Percentiles rank a stretch among this genome's conserved stretches.
Evolutionary conservation across 2,888 invertebrate genomes (phyloP).

Genomic region (Meghimatium bilineatum): DNA sequence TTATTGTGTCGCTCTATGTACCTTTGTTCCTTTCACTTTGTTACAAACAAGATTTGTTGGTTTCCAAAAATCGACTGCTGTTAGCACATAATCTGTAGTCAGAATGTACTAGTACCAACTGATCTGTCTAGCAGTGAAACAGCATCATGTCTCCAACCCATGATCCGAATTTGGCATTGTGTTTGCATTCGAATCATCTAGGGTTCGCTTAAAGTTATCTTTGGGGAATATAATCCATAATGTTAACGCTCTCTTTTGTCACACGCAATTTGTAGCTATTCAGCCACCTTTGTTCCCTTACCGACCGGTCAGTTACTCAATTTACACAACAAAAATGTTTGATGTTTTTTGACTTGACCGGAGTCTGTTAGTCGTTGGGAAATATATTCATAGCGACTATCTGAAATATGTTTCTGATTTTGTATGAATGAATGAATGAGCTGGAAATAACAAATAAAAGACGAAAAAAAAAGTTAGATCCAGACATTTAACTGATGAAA

Average conservation of each 20-base stretch:
- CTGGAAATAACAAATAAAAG: not conserved
- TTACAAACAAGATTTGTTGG: not conserved
- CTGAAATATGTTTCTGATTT: not conserved
- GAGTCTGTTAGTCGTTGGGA: not conserved
- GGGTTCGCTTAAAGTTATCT: not conserved
- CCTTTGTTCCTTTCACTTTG: too few species aligned
- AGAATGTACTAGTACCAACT: not conserved
- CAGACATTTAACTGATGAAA: too few species aligned
- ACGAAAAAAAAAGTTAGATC: not conserved
- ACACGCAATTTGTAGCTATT: slow-evolving; percentile 30
- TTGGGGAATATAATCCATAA: slow-evolving; percentile 17
- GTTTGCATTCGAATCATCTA: not conserved
- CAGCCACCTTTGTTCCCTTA: not conserved
- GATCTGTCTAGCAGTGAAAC: not conserved
- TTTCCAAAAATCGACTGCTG: not conserved
- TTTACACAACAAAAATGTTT: slow-evolving; percentile 8
- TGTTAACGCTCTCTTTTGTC: slow-evolving; percentile 30
- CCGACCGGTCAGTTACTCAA: slow-evolving; percentile 17
- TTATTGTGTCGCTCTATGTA: too few species aligned
- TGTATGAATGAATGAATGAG: too few species aligned
- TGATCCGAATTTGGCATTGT: slow-evolving; percentile 10
- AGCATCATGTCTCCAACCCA: not conserved
- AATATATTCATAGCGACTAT: not conserved
- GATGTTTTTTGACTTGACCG: not conserved
- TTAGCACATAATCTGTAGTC: not conserved